phyloP scores from a whole-genome alignment of 2,797 vertebrate genomes.

The Martes flavigula region DNA sequence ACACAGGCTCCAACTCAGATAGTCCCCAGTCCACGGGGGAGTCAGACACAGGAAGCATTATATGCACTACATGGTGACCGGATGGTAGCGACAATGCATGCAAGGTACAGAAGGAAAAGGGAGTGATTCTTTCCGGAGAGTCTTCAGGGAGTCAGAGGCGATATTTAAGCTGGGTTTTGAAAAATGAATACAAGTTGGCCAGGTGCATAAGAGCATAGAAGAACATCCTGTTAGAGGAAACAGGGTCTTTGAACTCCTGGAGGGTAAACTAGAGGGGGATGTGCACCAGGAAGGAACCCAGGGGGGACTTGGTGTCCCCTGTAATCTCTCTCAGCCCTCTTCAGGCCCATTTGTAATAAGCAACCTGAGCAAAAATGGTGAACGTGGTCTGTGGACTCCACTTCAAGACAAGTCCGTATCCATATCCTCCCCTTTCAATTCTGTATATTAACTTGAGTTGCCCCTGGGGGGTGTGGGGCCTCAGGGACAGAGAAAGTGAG shows the following conservation, averaged over 20 bases:
- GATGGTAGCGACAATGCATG: accelerated
- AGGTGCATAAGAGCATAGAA: not conserved
- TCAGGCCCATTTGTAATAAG: not conserved
- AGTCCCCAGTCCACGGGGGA: not conserved
- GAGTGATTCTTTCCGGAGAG: not conserved
- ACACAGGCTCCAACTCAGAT: accelerated
- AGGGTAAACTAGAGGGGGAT: not conserved
- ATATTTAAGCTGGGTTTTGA: not conserved
- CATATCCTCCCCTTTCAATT: not conserved
- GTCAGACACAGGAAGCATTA: not conserved
- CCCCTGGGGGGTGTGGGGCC: not conserved
- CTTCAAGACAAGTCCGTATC: too few species aligned
- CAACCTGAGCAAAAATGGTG: not conserved
- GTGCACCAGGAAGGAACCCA: not conserved
- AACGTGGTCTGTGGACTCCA: too few species aligned
- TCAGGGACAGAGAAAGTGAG: not conserved
- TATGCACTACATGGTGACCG: accelerated
- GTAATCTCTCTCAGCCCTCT: not conserved
- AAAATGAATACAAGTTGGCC: not conserved
- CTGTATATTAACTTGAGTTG: not conserved
- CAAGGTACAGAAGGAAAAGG: not conserved
- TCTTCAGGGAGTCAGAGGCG: too few species aligned
- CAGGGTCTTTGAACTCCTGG: not conserved
- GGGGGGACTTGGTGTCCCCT: not conserved
- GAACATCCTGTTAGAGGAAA: not conserved